Evolutionary conservation across 92 coral and sea anemone genomes (phyloP).

Genomic region (Nematostella vectensis): DNA sequence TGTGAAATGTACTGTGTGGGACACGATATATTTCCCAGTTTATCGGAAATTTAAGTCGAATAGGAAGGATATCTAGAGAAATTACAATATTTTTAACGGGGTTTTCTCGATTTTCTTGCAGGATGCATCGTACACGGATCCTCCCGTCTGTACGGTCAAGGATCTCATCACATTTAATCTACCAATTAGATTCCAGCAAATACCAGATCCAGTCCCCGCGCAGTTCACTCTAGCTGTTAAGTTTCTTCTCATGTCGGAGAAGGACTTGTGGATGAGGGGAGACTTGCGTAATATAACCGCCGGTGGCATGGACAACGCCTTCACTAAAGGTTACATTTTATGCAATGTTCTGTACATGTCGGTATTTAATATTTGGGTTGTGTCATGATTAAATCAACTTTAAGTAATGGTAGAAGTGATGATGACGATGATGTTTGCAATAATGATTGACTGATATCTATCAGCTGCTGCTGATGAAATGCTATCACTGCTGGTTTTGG

Average conservation of each 20-base stretch:
- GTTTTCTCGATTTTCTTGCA: too few species aligned
- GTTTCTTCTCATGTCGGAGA: slow-evolving; percentile 68
- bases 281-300: slow-evolving; percentile 29
- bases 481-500: too few species aligned
- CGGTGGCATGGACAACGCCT: slow-evolving; percentile 59
- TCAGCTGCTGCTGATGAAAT: too few species aligned
- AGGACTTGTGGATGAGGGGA: slow-evolving; percentile 54
- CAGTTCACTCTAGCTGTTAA: slow-evolving; percentile 77
- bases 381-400: neutral
- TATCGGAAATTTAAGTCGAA: too few species aligned
- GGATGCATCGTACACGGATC: slow-evolving; percentile 67
- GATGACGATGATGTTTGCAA: too few species aligned
- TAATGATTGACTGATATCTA: too few species aligned
- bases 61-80: too few species aligned
- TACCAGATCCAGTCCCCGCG: slow-evolving; percentile 93
- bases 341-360: neutral
- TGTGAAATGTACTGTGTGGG: too few species aligned
- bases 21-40: too few species aligned
- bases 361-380: neutral
- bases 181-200: slow-evolving; percentile 97
- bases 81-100: too few species aligned
- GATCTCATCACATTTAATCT: slow-evolving; percentile 80
- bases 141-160: slow-evolving; percentile 74
- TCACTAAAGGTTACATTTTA: slow-evolving; percentile 88
- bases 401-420: too few species aligned